Conservation (phyloP, 2,113 vertebrate species). For the Atlantisia rogersi region DNA sequence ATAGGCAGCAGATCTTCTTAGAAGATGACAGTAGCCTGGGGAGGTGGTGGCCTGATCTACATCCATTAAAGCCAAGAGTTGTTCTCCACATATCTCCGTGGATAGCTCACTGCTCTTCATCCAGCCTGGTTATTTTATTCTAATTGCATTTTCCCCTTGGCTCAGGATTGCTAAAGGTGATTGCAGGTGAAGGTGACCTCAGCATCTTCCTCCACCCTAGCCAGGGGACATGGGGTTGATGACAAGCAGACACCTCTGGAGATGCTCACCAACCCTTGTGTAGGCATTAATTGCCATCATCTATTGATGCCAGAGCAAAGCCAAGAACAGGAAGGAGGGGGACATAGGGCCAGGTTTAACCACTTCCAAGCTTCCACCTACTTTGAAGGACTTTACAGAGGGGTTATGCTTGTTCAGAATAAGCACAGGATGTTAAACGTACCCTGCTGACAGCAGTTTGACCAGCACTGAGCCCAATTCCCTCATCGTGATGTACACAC, state of each 20-base stretch:
- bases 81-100: not conserved
- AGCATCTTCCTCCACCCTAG: not conserved
- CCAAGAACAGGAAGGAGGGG: not conserved
- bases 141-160: not conserved
- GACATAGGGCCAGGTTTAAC: not conserved
- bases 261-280: not conserved
- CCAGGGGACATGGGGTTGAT: not conserved
- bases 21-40: not conserved
- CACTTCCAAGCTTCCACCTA: not conserved
- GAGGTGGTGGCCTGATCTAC: not conserved
- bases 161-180: not conserved
- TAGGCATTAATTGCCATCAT: not conserved
- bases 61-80: not conserved
- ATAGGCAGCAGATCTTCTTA: not conserved
- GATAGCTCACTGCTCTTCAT: not conserved
- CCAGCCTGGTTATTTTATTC: not conserved
- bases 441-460: not conserved
- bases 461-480: not conserved
- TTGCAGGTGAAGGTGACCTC: not conserved
- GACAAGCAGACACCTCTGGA: not conserved
- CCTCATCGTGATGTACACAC: rapidly evolving
- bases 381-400: not conserved
- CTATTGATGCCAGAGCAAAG: not conserved
- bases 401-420: not conserved
- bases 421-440: not conserved